Conservation (phyloP, 2,113 vertebrate genomes). For the Oncorhynchus kisutch region DNA sequence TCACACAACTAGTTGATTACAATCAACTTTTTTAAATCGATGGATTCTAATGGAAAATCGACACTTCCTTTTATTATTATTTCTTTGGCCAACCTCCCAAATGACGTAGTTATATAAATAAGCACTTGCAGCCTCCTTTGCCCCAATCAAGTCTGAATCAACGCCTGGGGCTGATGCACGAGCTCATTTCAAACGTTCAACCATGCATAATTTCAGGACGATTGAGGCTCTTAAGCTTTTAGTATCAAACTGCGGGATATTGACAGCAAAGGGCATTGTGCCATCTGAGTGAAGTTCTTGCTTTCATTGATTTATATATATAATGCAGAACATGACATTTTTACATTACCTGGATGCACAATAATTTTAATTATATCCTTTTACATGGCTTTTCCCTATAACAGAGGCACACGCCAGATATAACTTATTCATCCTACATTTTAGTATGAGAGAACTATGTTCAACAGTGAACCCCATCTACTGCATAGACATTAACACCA, state of each 20-base stretch:
- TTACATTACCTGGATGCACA: not conserved
- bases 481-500: too few species aligned
- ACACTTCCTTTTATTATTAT: conserved; percentile 59
- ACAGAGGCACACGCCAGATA: not conserved
- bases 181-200: conserved; percentile 97
- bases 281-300: not conserved
- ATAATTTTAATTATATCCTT: not conserved
- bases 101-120: conserved; percentile 88
- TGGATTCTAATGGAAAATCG: conserved; percentile 75
- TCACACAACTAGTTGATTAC: conserved; percentile 88
- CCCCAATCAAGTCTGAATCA: conserved; percentile 95
- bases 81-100: conserved; percentile 81
- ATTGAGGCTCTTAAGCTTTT: conserved; percentile 72
- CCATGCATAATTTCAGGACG: conserved; percentile 93
- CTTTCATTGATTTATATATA: conserved; percentile 6
- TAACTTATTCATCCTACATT: too few species aligned
- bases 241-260: conserved; percentile 48
- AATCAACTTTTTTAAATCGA: conserved; percentile 72
- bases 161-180: conserved; percentile 85
- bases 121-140: conserved; percentile 91
- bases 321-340: not conserved
- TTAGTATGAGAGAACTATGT: too few species aligned
- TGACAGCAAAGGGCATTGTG: conserved; percentile 36
- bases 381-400: not conserved
- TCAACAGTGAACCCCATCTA: not conserved